Evolutionary conservation across 2,888 invertebrate genomes (phyloP).

Genomic region (Mesorhabditis sp.): DNA sequence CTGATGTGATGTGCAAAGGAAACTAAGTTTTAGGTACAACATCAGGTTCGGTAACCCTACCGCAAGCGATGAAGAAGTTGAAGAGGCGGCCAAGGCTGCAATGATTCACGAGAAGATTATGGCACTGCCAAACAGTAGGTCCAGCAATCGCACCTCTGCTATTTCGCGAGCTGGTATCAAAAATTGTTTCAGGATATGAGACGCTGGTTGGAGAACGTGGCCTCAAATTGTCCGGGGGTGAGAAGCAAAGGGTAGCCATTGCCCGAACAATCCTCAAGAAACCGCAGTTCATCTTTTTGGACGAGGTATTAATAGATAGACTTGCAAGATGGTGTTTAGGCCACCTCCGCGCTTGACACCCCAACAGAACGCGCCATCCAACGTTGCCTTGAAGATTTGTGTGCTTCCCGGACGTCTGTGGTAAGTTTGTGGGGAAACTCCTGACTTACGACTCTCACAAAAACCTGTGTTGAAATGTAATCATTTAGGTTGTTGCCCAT

Average conservation of each 20-base stretch:
- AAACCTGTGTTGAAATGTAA: neutral
- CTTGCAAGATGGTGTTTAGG: slow-evolving; percentile 44
- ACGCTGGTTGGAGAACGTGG: slow-evolving; percentile 84
- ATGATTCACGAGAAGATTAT: slow-evolving; percentile 89
- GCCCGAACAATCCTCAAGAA: slow-evolving; percentile 88
- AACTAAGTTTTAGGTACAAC: slow-evolving; percentile 71
- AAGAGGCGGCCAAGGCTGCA: slow-evolving; percentile 82
- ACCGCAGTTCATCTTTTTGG: slow-evolving; percentile 82
- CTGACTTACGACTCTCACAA: neutral
- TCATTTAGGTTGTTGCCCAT: slow-evolving; percentile 74
- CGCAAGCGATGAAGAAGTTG: slow-evolving; percentile 77
- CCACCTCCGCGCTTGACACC: slow-evolving; percentile 82
- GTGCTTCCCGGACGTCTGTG: slow-evolving; percentile 81
- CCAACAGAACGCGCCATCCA: slow-evolving; percentile 87
- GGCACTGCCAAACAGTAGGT: slow-evolving; percentile 75
- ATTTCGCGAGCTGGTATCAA: neutral
- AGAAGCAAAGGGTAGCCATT: slow-evolving; percentile 94
- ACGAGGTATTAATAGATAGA: slow-evolving; percentile 69
- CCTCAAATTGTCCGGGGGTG: slow-evolving; percentile 88
- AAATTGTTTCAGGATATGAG: slow-evolving; percentile 58
- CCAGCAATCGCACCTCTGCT: too few species aligned
- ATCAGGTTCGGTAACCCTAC: slow-evolving; percentile 83
- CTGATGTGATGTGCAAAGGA: too few species aligned
- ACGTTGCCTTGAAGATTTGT: slow-evolving; percentile 65
- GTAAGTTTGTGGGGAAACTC: slow-evolving; percentile 62